Conservation (phyloP, 2,888 invertebrate species). For the Leptinotarsa haldemani region DNA sequence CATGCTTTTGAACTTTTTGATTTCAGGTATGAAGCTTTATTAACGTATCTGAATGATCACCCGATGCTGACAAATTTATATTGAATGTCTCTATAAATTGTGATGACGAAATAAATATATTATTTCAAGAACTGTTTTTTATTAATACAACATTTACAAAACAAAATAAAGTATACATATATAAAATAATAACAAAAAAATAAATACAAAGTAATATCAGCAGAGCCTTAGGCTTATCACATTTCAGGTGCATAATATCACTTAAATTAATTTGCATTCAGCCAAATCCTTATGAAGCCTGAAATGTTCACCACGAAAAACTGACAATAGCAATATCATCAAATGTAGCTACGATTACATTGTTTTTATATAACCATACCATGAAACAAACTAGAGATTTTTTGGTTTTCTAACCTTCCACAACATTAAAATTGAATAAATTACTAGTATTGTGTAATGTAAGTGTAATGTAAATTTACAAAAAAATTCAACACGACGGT, state of each 20-base stretch:
- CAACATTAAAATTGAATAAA: too few relatives aligned
- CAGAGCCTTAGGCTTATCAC: background rate
- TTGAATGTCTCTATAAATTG: background rate
- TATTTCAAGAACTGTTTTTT: background rate
- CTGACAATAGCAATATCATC: too few relatives aligned
- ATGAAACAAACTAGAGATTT: too few relatives aligned
- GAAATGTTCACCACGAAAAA: too few relatives aligned
- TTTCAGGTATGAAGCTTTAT: conserved; percentile 57
- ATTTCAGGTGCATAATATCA: background rate
- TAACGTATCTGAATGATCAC: conserved; percentile 54
- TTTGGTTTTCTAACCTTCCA: too few relatives aligned
- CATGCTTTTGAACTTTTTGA: conserved; percentile 24
- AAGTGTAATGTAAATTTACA: too few relatives aligned
- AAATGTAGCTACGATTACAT: too few relatives aligned
- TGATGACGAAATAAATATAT: background rate
- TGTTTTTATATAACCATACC: too few relatives aligned
- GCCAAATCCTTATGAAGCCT: too few relatives aligned
- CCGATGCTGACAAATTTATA: conserved; percentile 42
- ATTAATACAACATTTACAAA: conserved; percentile 9
- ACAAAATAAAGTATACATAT: background rate
- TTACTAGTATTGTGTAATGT: too few relatives aligned
- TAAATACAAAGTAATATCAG: background rate
- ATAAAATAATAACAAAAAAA: background rate
- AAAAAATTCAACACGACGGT: too few relatives aligned
- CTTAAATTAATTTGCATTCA: too few relatives aligned